Evolutionary conservation across 2,797 vertebrate genomes (phyloP), one percentile per base, ranked within the genome.

Genomic region (Liparis tanakae): DNA sequence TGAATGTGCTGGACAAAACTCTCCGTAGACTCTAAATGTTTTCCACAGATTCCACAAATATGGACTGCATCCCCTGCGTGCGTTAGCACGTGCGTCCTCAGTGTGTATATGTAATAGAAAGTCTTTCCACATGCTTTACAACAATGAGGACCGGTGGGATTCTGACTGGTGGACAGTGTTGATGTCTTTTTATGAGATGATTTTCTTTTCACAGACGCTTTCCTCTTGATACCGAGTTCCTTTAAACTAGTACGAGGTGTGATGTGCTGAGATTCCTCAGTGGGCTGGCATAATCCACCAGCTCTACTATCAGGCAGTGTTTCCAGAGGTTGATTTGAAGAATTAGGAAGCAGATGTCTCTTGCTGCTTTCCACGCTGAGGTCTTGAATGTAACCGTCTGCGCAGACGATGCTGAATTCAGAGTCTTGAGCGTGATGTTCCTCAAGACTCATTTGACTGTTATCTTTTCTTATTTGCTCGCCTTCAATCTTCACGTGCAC

Each of bases 41-140:
- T 73, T 10, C 81, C 85, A 70, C 85, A 87, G 36, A 84, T 69
- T 34, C 70, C 81, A 73, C 86, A 85, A 57, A 87, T 18, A 4
- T 6, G 10, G 9, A 17, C 48, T 59, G 56, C 68, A 9, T 88
- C 80, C 18, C 7, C 30, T 8, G 46, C 1, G 6, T 88, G 85
- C 15, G 67, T 72, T 30, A 65, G 62, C 0, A 30, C 22, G 1
- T 82, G 87, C 36, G 56, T 61, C 72, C 17, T 67, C n/a, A 87
- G 77, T 5, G 72, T 81, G 67, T 72, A 70, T 41, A 53, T 74
- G 79, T 71, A 67, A 63, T 79, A 55, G 37, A 83, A 86, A 54
- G 61, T 60, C 65, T 80, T 83, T 53, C 70, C 65, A 69, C 79
- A 75, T 8, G 67, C 77, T 76, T 84, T 78, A 34, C 69, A 80